Evolutionary conservation across 2,797 vertebrate genomes (phyloP).

Genomic region (Hipposideros larvatus): DNA sequence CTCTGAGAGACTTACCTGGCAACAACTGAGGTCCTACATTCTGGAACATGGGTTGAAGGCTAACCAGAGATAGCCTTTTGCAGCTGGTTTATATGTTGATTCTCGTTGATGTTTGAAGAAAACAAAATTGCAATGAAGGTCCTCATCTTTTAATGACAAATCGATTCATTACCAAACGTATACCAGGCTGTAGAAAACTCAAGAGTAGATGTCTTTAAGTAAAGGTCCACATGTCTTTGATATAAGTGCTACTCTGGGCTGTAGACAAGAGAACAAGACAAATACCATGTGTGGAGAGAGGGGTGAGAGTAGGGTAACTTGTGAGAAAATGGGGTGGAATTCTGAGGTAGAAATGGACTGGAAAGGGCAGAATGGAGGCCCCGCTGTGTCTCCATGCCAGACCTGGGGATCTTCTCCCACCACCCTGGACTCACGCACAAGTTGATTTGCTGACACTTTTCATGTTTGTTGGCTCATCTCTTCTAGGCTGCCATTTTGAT

Average conservation of each 20-base stretch:
- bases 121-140: background rate
- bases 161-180: background rate
- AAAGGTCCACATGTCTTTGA: background rate
- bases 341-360: background rate
- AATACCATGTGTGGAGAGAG: rapidly evolving
- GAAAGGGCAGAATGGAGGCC: background rate
- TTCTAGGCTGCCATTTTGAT: background rate
- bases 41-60: background rate
- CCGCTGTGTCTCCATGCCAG: background rate
- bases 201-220: background rate
- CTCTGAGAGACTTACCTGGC: background rate
- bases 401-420: background rate
- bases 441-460: background rate
- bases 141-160: constrained; percentile 42
- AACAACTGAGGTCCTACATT: background rate
- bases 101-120: constrained; percentile 26
- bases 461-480: rapidly evolving
- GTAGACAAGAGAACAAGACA: background rate
- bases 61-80: background rate
- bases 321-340: background rate
- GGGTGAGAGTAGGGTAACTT: background rate
- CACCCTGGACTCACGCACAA: background rate
- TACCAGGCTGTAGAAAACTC: background rate
- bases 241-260: background rate
- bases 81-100: background rate